phyloP scores from a whole-genome alignment of 2,113 vertebrate species.

The Halcyon senegalensis region DNA sequence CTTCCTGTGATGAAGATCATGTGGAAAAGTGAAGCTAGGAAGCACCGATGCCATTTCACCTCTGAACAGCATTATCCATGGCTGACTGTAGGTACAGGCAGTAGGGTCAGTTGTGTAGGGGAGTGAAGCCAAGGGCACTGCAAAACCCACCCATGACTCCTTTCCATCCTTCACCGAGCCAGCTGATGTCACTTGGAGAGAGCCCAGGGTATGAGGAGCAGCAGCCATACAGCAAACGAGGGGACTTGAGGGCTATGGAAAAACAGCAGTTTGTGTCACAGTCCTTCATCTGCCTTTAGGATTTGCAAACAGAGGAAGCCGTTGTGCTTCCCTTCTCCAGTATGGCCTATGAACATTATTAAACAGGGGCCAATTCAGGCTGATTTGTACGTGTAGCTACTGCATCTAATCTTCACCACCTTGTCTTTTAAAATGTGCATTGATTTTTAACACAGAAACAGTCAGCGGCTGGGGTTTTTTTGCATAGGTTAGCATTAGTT shows the following conservation, averaged over 20 bases:
- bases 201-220: not conserved
- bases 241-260: not conserved
- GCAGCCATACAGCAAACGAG: fast-evolving
- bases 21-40: not conserved
- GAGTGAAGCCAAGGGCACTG: not conserved
- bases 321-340: not conserved
- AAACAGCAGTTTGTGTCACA: not conserved
- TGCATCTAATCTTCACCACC: not conserved
- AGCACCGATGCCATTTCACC: not conserved
- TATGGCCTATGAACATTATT: not conserved
- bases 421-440: not conserved
- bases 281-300: not conserved
- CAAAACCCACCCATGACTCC: not conserved
- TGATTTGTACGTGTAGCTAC: not conserved
- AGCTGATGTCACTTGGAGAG: not conserved
- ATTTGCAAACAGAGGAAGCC: not conserved
- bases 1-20: not conserved
- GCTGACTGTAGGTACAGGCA: not conserved
- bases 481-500: not conserved
- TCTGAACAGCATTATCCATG: too few species aligned
- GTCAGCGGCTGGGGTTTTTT: fast-evolving
- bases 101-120: not conserved
- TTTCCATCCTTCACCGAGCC: not conserved
- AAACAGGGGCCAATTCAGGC: not conserved
- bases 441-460: not conserved